These are phyloP conservation scores for Onychomys torridus DNA, from an alignment of 2,797 vertebrate genomes.

Conservation along the genomic window DNA sequence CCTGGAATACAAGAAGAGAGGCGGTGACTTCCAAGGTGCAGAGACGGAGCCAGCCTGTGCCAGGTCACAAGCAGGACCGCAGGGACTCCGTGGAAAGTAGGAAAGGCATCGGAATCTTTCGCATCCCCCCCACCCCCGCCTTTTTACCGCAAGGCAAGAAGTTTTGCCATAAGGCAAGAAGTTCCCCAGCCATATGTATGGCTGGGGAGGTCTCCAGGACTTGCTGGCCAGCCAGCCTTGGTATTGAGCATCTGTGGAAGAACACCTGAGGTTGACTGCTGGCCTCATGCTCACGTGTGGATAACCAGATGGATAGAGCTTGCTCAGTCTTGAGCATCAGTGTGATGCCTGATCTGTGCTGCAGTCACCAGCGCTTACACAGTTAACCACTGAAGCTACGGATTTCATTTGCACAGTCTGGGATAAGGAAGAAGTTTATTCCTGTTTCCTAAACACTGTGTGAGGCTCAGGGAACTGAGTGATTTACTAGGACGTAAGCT, in stretches of 20 bases:
- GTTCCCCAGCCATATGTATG: background rate
- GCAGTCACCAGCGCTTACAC: background rate
- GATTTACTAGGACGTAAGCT: background rate
- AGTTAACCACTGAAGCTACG: background rate
- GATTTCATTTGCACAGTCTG: background rate
- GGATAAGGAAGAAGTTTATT: background rate
- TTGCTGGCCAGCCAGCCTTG: background rate
- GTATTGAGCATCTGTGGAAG: too few species aligned
- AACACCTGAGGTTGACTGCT: too few species aligned
- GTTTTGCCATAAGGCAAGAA: background rate
- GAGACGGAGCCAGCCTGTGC: background rate
- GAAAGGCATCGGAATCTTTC: background rate
- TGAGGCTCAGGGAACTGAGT: background rate
- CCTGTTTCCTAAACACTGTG: background rate
- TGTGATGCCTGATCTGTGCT: fast-evolving
- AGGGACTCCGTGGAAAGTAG: background rate
- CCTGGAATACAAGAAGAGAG: slow-evolving; percentile 79
- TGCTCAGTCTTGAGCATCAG: background rate
- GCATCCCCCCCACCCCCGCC: too few species aligned
- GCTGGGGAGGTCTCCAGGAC: background rate
- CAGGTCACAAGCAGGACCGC: background rate
- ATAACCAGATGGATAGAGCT: background rate
- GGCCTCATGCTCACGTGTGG: too few species aligned
- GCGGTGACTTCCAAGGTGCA: fast-evolving
- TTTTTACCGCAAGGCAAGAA: too few species aligned